Conservation (phyloP, 2,888 invertebrate species). For the Siphonodentalium dalli region DNA sequence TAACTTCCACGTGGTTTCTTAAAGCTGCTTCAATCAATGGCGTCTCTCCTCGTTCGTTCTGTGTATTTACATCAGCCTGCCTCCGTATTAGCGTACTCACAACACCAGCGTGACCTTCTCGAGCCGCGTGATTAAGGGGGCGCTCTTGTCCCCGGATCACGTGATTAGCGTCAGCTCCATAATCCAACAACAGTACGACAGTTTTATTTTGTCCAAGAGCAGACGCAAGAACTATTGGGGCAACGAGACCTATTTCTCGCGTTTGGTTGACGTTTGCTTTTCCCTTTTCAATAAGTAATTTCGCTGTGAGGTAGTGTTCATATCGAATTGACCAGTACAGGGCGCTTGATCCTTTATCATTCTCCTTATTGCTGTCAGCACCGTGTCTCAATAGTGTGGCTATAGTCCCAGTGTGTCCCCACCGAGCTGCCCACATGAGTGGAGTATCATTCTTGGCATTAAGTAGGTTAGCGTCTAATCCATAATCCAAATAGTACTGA, state of each 20-base stretch:
- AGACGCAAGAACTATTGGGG: slow-evolving; percentile 53
- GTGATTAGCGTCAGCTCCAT: slow-evolving; percentile 47
- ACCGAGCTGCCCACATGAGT: slow-evolving; percentile 56
- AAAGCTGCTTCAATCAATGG: slow-evolving; percentile 54
- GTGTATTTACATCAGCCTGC: slow-evolving; percentile 51
- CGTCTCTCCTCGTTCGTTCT: slow-evolving; percentile 53
- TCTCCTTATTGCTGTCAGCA: slow-evolving; percentile 44
- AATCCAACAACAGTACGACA: slow-evolving; percentile 20
- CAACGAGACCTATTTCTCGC: slow-evolving; percentile 54
- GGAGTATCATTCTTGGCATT: slow-evolving; percentile 58
- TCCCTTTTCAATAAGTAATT: slow-evolving; percentile 43
- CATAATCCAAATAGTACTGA: slow-evolving; percentile 34
- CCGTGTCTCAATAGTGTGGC: slow-evolving; percentile 28
- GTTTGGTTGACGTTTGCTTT: slow-evolving; percentile 46
- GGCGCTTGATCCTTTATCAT: slow-evolving; percentile 60
- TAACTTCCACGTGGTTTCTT: slow-evolving; percentile 37
- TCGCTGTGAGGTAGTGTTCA: slow-evolving; percentile 41
- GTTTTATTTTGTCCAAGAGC: slow-evolving; percentile 49
- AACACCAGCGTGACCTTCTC: slow-evolving; percentile 53
- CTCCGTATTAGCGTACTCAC: slow-evolving; percentile 44
- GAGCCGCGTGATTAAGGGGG: slow-evolving; percentile 62
- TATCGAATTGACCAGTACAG: slow-evolving; percentile 61
- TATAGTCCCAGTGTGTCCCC: slow-evolving; percentile 41
- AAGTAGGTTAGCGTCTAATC: slow-evolving; percentile 37
- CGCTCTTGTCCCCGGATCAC: slow-evolving; percentile 49